Evolutionary conservation across 2,888 invertebrate species (phyloP).

Genomic region (Brachylomia viminalis): DNA sequence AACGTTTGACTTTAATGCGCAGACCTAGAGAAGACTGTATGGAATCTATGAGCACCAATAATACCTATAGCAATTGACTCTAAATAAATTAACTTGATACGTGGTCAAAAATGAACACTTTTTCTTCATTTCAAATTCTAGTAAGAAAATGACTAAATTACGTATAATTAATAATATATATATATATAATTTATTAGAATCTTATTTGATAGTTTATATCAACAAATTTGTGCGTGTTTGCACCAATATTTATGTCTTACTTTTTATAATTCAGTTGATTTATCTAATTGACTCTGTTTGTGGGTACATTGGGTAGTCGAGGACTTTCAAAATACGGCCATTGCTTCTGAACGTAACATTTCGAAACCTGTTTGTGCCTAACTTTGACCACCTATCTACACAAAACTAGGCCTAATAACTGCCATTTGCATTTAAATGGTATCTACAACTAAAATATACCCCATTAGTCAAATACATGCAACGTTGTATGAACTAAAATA

Average conservation of each 20-base stretch:
- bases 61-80: too few species aligned
- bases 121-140: neutral
- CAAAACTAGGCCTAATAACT: conserved; percentile 64
- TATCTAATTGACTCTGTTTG: neutral
- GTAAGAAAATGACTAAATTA: neutral
- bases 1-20: too few species aligned
- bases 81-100: neutral
- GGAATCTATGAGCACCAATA: neutral
- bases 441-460: conserved; percentile 62
- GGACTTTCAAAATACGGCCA: conserved; percentile 16
- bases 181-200: too few species aligned
- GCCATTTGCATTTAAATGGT: conserved; percentile 71
- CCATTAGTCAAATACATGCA: conserved; percentile 54
- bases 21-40: neutral
- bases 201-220: neutral
- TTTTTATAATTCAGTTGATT: neutral
- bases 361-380: conserved; percentile 15
- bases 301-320: neutral
- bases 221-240: neutral
- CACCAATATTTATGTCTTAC: neutral
- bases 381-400: conserved; percentile 30
- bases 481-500: conserved; percentile 56
- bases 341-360: conserved; percentile 9
- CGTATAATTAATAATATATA: too few species aligned
- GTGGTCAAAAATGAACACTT: too few species aligned